phyloP scores from a whole-genome alignment of 2,797 vertebrate genomes.

The Otolemur crassicaudatus region DNA sequence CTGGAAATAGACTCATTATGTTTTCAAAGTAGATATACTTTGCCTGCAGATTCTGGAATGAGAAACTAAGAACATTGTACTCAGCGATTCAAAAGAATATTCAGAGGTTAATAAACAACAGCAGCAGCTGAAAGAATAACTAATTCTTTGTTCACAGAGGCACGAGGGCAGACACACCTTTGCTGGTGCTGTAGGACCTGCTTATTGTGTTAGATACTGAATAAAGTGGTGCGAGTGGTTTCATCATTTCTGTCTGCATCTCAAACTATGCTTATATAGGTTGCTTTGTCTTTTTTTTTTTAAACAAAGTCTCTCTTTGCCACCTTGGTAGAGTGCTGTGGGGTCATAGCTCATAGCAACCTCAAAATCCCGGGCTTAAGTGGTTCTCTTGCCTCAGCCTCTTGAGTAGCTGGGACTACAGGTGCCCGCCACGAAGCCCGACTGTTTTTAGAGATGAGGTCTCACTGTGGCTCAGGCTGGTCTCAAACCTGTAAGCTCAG shows the following conservation, averaged over 20 bases:
- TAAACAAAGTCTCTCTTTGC: too few relatives aligned
- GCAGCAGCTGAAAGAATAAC: neutral
- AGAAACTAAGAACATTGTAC: conserved; percentile 30
- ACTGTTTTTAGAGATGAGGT: too few relatives aligned
- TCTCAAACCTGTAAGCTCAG: too few relatives aligned
- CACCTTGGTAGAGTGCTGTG: too few relatives aligned
- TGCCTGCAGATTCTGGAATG: conserved; percentile 16
- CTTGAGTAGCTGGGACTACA: too few relatives aligned
- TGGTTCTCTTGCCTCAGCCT: too few relatives aligned
- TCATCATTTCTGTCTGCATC: neutral
- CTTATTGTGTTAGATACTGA: neutral
- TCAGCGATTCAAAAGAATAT: conserved; percentile 40
- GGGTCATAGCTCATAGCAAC: too few relatives aligned
- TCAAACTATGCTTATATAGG: neutral
- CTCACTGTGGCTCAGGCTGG: too few relatives aligned
- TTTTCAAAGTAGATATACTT: conserved; percentile 47
- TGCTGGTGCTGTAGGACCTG: neutral
- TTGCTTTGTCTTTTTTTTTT: neutral
- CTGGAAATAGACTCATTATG: conserved; percentile 54
- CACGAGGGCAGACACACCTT: neutral
- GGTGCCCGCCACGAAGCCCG: too few relatives aligned
- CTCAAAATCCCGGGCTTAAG: too few relatives aligned
- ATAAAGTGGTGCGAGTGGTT: neutral
- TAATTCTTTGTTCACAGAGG: conserved; percentile 44
- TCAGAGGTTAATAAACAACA: conserved; percentile 48